Evolutionary conservation across 2,113 vertebrate species (phyloP).

Genomic region (Lethenteron reissneri): DNA sequence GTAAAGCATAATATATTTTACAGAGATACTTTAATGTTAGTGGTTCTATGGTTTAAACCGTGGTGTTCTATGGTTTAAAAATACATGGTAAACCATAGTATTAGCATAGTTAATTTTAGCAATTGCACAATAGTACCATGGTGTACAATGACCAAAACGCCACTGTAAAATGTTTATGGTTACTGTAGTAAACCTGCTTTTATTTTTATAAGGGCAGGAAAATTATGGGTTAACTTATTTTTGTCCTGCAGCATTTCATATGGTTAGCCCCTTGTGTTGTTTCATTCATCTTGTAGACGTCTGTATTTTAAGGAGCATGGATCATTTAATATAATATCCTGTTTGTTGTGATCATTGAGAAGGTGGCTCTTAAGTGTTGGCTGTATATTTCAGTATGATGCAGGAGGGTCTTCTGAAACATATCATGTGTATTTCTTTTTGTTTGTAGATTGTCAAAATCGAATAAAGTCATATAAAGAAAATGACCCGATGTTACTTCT

Average conservation of each 20-base stretch:
- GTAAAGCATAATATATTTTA: no score
- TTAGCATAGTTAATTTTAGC: not conserved
- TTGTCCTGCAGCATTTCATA: not conserved
- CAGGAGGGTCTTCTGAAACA: conserved; percentile 4
- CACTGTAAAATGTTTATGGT: no score
- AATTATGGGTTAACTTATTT: not conserved
- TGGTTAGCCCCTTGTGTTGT: conserved; percentile 5
- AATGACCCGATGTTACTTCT: no score
- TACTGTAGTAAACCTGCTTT: not conserved
- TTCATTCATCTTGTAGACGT: conserved; percentile 1
- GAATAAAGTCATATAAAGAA: no score
- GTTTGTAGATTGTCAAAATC: not conserved
- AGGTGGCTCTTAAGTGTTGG: conserved; percentile 1
- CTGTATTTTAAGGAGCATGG: conserved; percentile 3
- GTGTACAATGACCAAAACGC: no score
- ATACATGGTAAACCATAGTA: not conserved
- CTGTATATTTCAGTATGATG: conserved; percentile 1
- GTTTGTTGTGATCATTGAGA: not conserved
- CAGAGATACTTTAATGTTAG: no score
- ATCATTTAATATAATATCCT: conserved; percentile 7
- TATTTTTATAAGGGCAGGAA: not conserved
- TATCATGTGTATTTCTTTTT: conserved; percentile 3
- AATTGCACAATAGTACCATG: not conserved
- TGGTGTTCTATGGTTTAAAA: not conserved
- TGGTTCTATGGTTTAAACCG: no score